Conservation (phyloP, 2,888 invertebrate species). For the Rosalia funebris region DNA sequence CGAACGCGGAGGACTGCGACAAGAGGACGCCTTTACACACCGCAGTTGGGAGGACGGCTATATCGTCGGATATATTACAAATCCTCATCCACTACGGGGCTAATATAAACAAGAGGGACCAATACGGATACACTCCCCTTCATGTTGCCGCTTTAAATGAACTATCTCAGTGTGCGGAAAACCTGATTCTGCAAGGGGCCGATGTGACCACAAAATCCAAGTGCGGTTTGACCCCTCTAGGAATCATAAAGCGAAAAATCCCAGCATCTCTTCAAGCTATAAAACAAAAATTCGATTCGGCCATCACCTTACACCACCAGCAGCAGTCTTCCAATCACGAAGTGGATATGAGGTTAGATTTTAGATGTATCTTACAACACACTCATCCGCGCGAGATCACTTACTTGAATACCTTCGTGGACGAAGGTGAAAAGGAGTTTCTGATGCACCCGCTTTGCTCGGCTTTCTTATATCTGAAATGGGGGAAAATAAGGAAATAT, state of each 20-base stretch:
- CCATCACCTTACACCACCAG: constrained; percentile 80
- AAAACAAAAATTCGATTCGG: constrained; percentile 82
- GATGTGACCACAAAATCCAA: constrained; percentile 89
- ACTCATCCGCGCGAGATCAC: constrained; percentile 86
- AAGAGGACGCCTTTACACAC: constrained; percentile 84
- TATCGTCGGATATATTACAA: constrained; percentile 83
- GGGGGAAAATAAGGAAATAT: constrained; percentile 90
- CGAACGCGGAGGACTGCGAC: constrained; percentile 83
- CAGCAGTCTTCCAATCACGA: constrained; percentile 81
- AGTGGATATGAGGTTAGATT: constrained; percentile 83
- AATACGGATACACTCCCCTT: constrained; percentile 85
- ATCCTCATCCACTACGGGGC: constrained; percentile 82
- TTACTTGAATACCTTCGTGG: constrained; percentile 86
- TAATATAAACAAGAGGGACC: constrained; percentile 84
- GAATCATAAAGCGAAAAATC: constrained; percentile 86
- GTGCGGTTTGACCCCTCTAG: constrained; percentile 86
- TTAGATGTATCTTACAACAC: constrained; percentile 83
- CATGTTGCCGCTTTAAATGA: constrained; percentile 89
- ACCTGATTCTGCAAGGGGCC: constrained; percentile 84
- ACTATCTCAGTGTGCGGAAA: constrained; percentile 84
- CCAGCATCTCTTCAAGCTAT: constrained; percentile 86
- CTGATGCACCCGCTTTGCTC: constrained; percentile 87
- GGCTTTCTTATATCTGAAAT: constrained; percentile 87
- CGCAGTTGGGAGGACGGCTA: constrained; percentile 82
- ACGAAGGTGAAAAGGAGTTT: constrained; percentile 89